These are phyloP conservation scores for Acromyrmex charruanus DNA, from an alignment of 1,140 invertebrate genomes.

Conservation along the genomic window DNA sequence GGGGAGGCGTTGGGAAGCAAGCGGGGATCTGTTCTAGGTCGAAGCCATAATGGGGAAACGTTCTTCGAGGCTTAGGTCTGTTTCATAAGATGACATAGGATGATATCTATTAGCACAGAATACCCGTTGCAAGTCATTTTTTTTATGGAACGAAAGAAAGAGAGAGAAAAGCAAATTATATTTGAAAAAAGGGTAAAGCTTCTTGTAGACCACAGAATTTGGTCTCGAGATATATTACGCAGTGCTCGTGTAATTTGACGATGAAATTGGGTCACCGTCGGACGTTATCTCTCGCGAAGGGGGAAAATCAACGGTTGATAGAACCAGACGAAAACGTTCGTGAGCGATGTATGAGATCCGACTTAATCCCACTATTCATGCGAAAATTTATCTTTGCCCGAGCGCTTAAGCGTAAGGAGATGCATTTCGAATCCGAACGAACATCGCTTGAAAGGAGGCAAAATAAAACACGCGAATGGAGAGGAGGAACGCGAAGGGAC, in stretches of 20 bases:
- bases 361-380: conserved; percentile 58
- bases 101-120: conserved; percentile 59
- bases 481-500: conserved; percentile 69
- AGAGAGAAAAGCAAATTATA: too few relatives aligned
- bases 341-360: conserved; percentile 48
- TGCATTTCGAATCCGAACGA: conserved; percentile 66
- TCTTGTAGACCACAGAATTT: conserved; percentile 4
- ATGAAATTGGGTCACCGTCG: conserved; percentile 57
- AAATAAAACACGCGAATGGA: conserved; percentile 70
- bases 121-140: background rate
- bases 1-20: background rate
- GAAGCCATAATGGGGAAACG: conserved; percentile 62
- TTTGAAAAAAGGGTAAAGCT: background rate
- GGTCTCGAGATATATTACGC: conserved; percentile 9
- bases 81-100: conserved; percentile 55
- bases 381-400: conserved; percentile 55
- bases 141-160: background rate
- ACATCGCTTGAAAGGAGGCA: conserved; percentile 49
- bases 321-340: conserved; percentile 48
- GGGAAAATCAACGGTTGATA: conserved; percentile 39
- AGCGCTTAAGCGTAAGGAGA: conserved; percentile 62
- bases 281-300: conserved; percentile 39
- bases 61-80: conserved; percentile 46
- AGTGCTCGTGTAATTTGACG: conserved; percentile 2
- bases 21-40: conserved; percentile 34